phyloP scores from a whole-genome alignment of 2,113 vertebrate genomes.

The Electrona antarctica region DNA sequence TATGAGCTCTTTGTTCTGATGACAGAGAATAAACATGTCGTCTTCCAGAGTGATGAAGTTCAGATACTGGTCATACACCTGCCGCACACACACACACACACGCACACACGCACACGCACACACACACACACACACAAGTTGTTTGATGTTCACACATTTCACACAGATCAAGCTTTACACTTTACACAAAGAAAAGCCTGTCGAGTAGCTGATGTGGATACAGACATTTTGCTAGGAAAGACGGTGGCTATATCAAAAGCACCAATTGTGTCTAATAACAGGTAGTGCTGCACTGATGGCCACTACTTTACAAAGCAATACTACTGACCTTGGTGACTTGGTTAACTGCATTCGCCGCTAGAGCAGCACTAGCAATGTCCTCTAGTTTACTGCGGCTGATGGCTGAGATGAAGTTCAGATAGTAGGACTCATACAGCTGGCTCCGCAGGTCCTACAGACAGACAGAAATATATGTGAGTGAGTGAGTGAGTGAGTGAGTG shows the following conservation, averaged over 20 bases:
- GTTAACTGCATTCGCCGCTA: constrained; percentile 89
- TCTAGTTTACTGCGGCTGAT: constrained; percentile 98
- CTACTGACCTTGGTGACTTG: constrained; percentile 93
- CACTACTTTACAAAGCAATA: too few relatives aligned
- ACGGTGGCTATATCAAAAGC: too few relatives aligned
- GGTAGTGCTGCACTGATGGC: too few relatives aligned
- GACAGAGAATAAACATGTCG: constrained; percentile 97
- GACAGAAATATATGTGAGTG: not conserved
- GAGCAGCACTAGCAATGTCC: constrained; percentile 95
- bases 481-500: not conserved
- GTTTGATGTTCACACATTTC: too few relatives aligned
- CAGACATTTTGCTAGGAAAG: too few relatives aligned
- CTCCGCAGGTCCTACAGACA: constrained; percentile 90
- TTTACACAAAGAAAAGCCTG: too few relatives aligned
- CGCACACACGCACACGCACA: constrained; percentile 1
- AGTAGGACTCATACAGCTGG: constrained; percentile 96
- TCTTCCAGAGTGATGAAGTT: constrained; percentile 99
- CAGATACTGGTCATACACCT: constrained; percentile 99
- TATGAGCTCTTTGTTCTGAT: constrained; percentile 96
- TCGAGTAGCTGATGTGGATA: too few relatives aligned
- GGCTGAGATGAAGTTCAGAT: constrained; percentile 98
- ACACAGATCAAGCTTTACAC: too few relatives aligned
- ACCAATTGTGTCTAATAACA: too few relatives aligned
- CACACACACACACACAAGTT: not conserved
- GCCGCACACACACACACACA: constrained; percentile 25